Evolutionary conservation across 2,888 invertebrate genomes (phyloP), one percentile per base, ranked within the genome.

Genomic region (Drosophila cognata): DNA sequence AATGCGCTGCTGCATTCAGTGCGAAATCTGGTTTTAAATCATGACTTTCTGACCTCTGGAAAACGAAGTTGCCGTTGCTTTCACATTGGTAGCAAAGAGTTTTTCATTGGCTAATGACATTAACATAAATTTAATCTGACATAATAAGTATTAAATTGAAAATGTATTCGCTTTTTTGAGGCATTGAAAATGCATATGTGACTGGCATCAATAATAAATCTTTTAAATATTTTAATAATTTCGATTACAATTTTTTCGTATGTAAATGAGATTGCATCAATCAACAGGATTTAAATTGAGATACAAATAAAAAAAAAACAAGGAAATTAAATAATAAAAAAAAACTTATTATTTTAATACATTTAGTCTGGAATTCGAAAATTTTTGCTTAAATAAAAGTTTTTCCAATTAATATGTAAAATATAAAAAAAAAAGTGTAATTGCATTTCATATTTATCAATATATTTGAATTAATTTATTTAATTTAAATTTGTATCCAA

Each of bases 21-120:
- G 79, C 85, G 88, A 88, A 69, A 71, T 56, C 43, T 62, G 79
- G 68, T 56, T 70, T 78, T 56, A 60, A 74, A 74, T 65, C 59
- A 74, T 59, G 67, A 29, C 29, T 16, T 41, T 62, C 36, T 50
- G 78, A 55, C 74, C 78, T 77, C 64, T 38, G 77, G 58, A 56
- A 21, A 51, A 43, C 25, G 29, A 4, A 46, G 56, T 51, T 69
- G 55, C 55, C 55, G 21, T 38, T 63, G 56, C 61, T 36, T 29
- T 48, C 21, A 38, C 38, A 56, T 74, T 68, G 66, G 56, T 55
- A 41, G 61, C 53, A 77, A 74, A 65, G 57, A 63, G 41, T 72
- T 64, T 66, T 59, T 57, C 41, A 46, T 67, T 87, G 82, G 87
- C 87, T 82, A 78, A 89, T 84, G 73, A 50, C 57, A 71, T 69